These are phyloP conservation scores for Campoplex nolae DNA, from an alignment of 2,888 invertebrate genomes.

Conservation along the genomic window DNA sequence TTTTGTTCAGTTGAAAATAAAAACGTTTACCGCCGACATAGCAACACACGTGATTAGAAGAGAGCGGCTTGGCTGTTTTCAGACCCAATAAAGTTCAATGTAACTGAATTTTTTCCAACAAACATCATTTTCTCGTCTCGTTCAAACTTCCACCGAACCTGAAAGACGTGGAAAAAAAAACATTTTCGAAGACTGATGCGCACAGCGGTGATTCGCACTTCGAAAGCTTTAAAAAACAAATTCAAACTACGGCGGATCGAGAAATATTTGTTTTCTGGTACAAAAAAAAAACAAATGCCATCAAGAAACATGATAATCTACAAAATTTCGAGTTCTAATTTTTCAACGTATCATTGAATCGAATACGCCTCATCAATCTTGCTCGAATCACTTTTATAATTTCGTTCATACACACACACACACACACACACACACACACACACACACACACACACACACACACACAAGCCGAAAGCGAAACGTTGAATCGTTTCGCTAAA, in stretches of 20 bases:
- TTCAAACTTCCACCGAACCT: no score
- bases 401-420: neutral
- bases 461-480: neutral
- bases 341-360: conserved; percentile 1
- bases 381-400: neutral
- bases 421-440: neutral
- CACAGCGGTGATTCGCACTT: neutral
- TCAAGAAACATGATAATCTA: neutral
- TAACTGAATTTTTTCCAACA: no score
- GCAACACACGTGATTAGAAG: neutral
- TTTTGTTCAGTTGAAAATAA: no score
- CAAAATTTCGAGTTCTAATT: neutral
- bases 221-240: neutral
- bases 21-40: neutral
- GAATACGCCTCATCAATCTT: neutral
- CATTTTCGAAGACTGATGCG: neutral
- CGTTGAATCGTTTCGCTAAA: neutral
- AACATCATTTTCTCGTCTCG: no score
- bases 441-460: no score
- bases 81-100: neutral
- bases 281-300: neutral
- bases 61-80: neutral
- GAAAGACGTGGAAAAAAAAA: no score
- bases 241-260: neutral
- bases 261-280: neutral